Base-by-base conservation (phyloP, 2,113 vertebrate genomes). In the Noctilio leporinus region DNA sequence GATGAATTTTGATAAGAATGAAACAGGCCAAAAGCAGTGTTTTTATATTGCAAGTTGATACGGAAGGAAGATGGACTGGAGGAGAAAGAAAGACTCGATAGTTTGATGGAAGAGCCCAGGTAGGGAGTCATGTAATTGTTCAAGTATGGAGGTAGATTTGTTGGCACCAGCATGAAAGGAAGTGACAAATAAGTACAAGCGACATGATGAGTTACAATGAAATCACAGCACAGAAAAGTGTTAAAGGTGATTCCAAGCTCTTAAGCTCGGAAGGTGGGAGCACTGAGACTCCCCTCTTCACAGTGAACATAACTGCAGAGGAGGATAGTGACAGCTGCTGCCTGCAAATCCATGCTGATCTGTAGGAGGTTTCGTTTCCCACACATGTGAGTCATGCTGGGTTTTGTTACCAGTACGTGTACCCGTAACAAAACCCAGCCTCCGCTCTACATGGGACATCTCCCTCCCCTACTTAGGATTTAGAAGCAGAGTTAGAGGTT, bases 381-480 rank as follows among this genome's bases (percentile, higher is more conserved):
- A 96, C 96, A 64, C 81, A 0, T 38, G 33, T 97, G 97, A 96
- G 95, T 97, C 97, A 97, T 16, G 28, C 67, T 97, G 86, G 45
- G 64, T 65, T 95, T 94, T 88, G 95, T 62, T 62, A 62, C 30
- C 67, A 95, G 81, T 59, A 59, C 1, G 0, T 35, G 20, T 55
- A 45, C 59, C 33, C 76, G 30, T 24, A 93, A 93, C 84, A 95
- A 81, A 92, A 49, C 26, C 28, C 33, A 4, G 19, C 15, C 70
- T 95, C 43, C 0, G 1, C 67, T 85, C 76, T 57, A 80, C 6
- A 4, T 30, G 65, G 12, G 40, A n/a, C 30, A 40, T 90, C 84
- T 88, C 72, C 55, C 38, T 59, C 12, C 45, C 35, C 33, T 11
- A 30, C 53, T 69, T 73, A 8, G 6, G 22, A 51, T 1, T 78